Evolutionary conservation across 2,113 vertebrate genomes (phyloP), one percentile per base, ranked within the genome.

Genomic region (Oplegnathus fasciatus): DNA sequence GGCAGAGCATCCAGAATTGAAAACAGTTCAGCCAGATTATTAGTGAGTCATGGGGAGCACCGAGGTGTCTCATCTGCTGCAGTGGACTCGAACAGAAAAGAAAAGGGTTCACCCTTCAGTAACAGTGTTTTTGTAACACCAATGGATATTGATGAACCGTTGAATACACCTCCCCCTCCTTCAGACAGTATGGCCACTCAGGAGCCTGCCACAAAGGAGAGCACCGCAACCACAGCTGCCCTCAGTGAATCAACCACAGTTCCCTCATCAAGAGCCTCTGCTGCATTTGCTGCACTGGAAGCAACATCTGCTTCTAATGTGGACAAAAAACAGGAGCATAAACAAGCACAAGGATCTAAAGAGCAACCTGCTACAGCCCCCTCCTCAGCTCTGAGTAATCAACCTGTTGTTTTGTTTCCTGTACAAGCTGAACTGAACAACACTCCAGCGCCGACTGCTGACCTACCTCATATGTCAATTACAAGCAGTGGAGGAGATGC

Each of bases 121-220:
- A 62, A 66, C 26, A 34, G 20, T 80, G 61, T 46, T 11, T 72
- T 20, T 85, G 84, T 52, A 26, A 65, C 71, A 66, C 75, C 67
- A 9, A 94, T 96, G 94, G 95, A 95, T 44, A 70, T 94, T 3
- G 93, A 94, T 37, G 83, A 89, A 61, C 76, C 88, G 0, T 11
- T 88, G 67, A 76, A 85, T 62, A 86, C 80, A 10, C 88, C 85
- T 26, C 79, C 89, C 11, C 70, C 77, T 48, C 65, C 60, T 9
- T 37, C 74, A 13, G 83, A 92, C 44, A 24, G 9, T 61, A 28
- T 86, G 14, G 5, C 7, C 22, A 32, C 50, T 71, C 82, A 65
- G 71, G 83, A 87, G 37, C 18, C 67, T 48, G 72, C 30, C 2
- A 15, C 71, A 65, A 83, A 82, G 34, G 84, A 89, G 46, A 75